Conservation (phyloP, 2,113 vertebrate species). For the Salvelinus fontinalis region DNA sequence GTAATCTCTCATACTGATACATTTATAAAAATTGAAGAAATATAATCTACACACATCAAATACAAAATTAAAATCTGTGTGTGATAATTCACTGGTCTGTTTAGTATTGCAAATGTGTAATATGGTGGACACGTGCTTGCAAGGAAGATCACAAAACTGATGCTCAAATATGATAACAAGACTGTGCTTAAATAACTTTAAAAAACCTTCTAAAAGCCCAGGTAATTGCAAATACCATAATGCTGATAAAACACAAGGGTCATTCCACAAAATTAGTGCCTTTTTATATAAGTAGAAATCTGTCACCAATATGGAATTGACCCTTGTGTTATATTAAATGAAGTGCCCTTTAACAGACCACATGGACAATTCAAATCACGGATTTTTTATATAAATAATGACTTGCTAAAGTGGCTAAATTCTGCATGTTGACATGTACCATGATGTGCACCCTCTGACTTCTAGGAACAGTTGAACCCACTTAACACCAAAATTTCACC, state of each 20-base stretch:
- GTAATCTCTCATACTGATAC: conserved; percentile 63
- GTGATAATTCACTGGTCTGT: conserved; percentile 46
- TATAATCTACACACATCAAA: conserved; percentile 64
- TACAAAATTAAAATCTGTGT: conserved; percentile 27
- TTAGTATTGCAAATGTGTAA: conserved; percentile 33
- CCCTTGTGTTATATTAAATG: no score
- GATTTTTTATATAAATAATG: no score
- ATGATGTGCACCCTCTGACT: no score
- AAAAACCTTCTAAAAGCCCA: conserved; percentile 40
- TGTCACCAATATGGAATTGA: no score
- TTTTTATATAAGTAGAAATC: no score
- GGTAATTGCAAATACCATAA: conserved; percentile 8
- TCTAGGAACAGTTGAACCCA: no score
- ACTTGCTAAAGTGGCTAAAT: no score
- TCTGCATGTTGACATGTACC: no score
- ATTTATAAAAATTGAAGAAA: conserved; percentile 65
- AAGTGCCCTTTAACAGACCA: no score
- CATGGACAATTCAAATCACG: no score
- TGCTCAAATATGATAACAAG: conserved; percentile 48
- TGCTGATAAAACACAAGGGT: conserved; percentile 20
- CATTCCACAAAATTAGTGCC: no score
- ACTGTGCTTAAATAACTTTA: conserved; percentile 68
- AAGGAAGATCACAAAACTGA: conserved; percentile 45
- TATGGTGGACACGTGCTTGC: conserved; percentile 46
- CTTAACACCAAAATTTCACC: no score